These are phyloP conservation scores for Tribolium madens DNA, from an alignment of 1,140 invertebrate species.

Conservation along the genomic window DNA sequence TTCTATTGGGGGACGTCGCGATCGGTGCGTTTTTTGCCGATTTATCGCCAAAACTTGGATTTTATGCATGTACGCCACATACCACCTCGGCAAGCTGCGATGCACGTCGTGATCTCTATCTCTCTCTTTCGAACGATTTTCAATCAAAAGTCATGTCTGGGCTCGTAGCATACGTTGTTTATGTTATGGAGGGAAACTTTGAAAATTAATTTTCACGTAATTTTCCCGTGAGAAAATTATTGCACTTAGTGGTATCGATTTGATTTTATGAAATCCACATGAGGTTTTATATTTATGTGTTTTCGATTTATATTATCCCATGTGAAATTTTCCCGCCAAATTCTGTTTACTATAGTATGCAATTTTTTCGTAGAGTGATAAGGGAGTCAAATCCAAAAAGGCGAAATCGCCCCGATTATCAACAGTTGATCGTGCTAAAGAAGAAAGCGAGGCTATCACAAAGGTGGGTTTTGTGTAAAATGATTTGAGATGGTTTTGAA, in stretches of 20 bases:
- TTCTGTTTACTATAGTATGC: not conserved
- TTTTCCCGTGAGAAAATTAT: not conserved
- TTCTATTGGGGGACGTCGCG: not conserved
- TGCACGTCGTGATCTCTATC: conserved; percentile 53
- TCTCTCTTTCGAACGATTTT: conserved; percentile 48
- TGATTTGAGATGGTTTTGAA: not conserved
- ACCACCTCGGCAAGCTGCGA: conserved; percentile 34
- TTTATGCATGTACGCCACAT: conserved; percentile 56
- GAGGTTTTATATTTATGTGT: too few species aligned
- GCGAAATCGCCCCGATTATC: conserved; percentile 60
- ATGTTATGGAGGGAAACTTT: conserved; percentile 65
- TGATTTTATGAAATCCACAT: too few species aligned
- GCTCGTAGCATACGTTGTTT: conserved; percentile 45
- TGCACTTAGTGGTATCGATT: not conserved
- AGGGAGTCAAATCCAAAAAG: conserved; percentile 60
- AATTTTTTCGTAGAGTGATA: conserved; percentile 60
- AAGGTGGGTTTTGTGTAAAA: conserved; percentile 56
- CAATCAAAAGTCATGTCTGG: conserved; percentile 51
- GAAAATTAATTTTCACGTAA: conserved; percentile 47
- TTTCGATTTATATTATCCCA: too few species aligned
- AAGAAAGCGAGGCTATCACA: conserved; percentile 63
- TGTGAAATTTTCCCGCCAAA: too few species aligned
- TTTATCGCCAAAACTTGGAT: conserved; percentile 46
- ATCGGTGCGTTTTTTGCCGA: not conserved
- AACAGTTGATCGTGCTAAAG: conserved; percentile 57